Evolutionary conservation across 2,888 invertebrate genomes (phyloP), one percentile per base, ranked within the genome.

Genomic region (Oxycera nigricornis): DNA sequence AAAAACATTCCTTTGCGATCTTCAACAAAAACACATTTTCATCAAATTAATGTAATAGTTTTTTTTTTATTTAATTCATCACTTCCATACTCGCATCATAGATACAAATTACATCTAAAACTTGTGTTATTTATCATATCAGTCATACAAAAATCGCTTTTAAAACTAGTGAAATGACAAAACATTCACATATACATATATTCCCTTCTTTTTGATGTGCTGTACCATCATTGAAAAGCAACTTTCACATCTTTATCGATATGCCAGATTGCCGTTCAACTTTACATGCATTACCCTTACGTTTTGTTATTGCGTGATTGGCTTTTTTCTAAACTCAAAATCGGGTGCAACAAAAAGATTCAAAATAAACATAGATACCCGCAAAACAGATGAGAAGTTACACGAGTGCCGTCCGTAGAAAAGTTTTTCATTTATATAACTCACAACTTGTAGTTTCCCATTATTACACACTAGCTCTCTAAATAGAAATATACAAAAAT

Each of bases 31-130:
- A 7, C 11, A 46, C 11, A 46, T 3, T 11, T 2, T 46, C 46
- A 61, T 28, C n/a, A 62, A 9, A 22, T 67, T 24, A 62, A 41
- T n/a, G 41, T 46, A 41, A 46, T 39, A 65, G 50, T 73, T 73
- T n/a, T n/a, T n/a, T 70, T 61, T 74, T 65, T 74, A 65, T 74
- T 74, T 26, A 46, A 62, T 65, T 72, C 57, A 74, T 74, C 72
- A 74, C 74, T 74, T 72, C 62, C 72, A 72, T 22, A 72, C 67
- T 74, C 74, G 70, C 70, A 70, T 70, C 55, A 41, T 65, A 70
- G 72, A 68, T 74, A 74, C 61, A 74, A 74, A 74, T 74, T 74
- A 74, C 72, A 74, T 74, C 74, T 74, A 74, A 72, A 73, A 73
- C 67, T 62, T 73, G 70, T n/a, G n/a, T 55, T 68, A 46, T 67